phyloP scores from a whole-genome alignment of 2,888 invertebrate species.

The Belgica antarctica region DNA sequence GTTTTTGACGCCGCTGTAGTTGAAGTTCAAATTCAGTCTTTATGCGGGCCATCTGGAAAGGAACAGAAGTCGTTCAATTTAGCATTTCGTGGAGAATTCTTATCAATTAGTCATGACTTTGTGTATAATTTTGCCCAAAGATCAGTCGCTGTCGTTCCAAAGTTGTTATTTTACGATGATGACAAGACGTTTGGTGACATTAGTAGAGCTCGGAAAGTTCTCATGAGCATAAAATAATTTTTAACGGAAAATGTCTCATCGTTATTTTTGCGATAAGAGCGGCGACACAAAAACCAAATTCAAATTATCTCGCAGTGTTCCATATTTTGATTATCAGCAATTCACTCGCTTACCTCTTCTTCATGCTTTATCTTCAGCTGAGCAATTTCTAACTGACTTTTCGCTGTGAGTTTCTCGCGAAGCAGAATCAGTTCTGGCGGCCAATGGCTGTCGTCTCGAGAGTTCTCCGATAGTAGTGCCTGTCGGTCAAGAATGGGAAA shows the following conservation, averaged over 20 bases:
- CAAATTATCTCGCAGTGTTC: background rate
- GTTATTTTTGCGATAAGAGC: slow-evolving; percentile 19
- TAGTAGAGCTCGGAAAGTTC: background rate
- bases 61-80: background rate
- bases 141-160: too few species aligned
- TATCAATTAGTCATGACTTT: background rate
- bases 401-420: slow-evolving; percentile 69
- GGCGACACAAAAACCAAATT: slow-evolving; percentile 10
- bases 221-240: too few species aligned
- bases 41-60: slow-evolving; percentile 53
- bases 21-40: slow-evolving; percentile 55
- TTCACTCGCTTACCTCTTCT: slow-evolving; percentile 58
- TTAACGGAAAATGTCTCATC: background rate
- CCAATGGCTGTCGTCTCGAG: slow-evolving; percentile 69
- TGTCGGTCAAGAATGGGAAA: slow-evolving; percentile 52
- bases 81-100: background rate
- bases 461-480: slow-evolving; percentile 68
- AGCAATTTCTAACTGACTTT: slow-evolving; percentile 62
- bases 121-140: background rate
- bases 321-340: background rate
- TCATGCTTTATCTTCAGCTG: slow-evolving; percentile 60
- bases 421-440: slow-evolving; percentile 71
- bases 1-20: slow-evolving; percentile 53
- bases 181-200: slow-evolving; percentile 3
- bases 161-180: slow-evolving; percentile 2